phyloP scores from a whole-genome alignment of 2,888 invertebrate species.

The Synanthedon andrenaeformis region DNA sequence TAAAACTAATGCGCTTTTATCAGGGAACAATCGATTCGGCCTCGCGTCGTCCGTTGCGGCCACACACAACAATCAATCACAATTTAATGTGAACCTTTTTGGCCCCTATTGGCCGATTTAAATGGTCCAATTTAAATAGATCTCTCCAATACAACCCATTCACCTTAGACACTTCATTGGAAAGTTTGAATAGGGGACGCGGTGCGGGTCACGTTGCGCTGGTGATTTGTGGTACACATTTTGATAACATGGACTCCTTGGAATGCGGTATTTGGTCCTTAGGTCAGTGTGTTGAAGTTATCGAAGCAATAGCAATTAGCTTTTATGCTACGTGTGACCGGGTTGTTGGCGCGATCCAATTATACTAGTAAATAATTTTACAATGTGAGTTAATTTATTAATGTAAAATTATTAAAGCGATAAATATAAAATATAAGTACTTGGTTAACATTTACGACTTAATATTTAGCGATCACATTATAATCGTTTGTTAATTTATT shows the following conservation, averaged over 20 bases:
- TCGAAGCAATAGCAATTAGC: neutral
- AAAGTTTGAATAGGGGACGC: neutral
- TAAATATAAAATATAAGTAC: no score
- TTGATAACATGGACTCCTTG: conserved; percentile 6
- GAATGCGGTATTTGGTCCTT: conserved; percentile 7
- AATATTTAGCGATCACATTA: no score
- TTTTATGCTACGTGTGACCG: neutral
- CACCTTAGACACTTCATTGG: no score
- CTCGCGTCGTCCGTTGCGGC: conserved; percentile 24
- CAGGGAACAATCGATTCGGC: conserved; percentile 35
- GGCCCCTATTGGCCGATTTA: conserved; percentile 37
- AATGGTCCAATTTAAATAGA: conserved; percentile 21
- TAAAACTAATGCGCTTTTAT: conserved; percentile 52
- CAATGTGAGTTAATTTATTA: neutral
- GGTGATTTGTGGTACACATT: conserved; percentile 5
- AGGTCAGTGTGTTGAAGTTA: conserved; percentile 1
- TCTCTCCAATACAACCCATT: conserved; percentile 5
- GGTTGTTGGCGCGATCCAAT: neutral
- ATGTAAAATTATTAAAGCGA: no score
- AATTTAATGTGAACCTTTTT: conserved; percentile 45
- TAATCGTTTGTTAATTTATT: no score
- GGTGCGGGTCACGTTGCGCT: conserved; percentile 1
- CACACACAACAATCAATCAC: conserved; percentile 47
- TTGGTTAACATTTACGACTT: no score
- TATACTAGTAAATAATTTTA: neutral